phyloP scores from a whole-genome alignment of 2,888 invertebrate species.

The Sthenelais limicola region DNA sequence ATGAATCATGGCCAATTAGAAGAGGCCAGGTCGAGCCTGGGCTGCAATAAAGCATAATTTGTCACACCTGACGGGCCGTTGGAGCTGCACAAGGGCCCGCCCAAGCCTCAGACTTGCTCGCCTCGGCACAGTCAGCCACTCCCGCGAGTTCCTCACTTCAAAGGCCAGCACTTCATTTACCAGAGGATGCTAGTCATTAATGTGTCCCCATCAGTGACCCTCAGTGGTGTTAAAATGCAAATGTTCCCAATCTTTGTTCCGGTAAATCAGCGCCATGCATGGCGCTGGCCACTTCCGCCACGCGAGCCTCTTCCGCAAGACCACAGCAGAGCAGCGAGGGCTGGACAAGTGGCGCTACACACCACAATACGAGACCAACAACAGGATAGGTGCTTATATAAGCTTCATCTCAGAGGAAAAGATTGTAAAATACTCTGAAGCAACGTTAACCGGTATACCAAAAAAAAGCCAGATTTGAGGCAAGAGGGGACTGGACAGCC shows the following conservation, averaged over 20 bases:
- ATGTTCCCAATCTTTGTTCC: conserved; percentile 29
- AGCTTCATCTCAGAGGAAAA: too few relatives aligned
- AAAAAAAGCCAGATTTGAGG: too few relatives aligned
- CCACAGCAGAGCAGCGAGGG: too few relatives aligned
- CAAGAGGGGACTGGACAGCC: too few relatives aligned
- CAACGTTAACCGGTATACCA: too few relatives aligned
- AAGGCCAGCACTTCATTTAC: conserved; percentile 12
- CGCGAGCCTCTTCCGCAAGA: not conserved
- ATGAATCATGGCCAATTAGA: conserved; percentile 39
- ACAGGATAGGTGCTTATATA: too few relatives aligned
- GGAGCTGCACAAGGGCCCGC: not conserved
- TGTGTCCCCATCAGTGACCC: conserved; percentile 30
- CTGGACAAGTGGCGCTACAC: too few relatives aligned
- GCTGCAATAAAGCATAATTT: conserved; percentile 25
- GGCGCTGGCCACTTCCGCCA: conserved; percentile 19
- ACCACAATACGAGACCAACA: too few relatives aligned
- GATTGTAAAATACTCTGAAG: too few relatives aligned
- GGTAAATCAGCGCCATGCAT: conserved; percentile 33
- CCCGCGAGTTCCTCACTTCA: conserved; percentile 29
- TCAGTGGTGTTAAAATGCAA: conserved; percentile 39
- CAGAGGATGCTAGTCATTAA: conserved; percentile 30
- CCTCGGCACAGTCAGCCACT: not conserved
- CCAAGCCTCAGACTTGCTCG: not conserved
- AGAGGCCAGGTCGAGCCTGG: not conserved
- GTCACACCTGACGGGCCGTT: conserved; percentile 24